phyloP scores from a whole-genome alignment of 2,113 vertebrate genomes.

The Pangasianodon gigas region DNA sequence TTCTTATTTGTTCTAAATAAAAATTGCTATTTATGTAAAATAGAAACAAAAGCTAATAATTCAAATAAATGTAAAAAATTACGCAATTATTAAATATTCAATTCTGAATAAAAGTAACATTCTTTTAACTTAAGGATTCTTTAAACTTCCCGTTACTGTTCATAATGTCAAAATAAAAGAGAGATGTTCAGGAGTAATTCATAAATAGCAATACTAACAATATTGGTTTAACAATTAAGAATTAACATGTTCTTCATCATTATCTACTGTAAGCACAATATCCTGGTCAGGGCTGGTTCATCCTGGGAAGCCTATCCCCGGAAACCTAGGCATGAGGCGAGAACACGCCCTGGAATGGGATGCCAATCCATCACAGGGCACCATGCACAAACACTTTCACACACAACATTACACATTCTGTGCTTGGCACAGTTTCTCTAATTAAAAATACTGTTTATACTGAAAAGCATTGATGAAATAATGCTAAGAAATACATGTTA shows the following conservation, averaged over 20 bases:
- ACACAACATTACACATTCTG: neutral
- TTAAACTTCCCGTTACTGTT: neutral
- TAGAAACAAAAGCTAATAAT: neutral
- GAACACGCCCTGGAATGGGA: too few species aligned
- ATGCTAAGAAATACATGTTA: too few species aligned
- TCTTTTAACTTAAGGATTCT: neutral
- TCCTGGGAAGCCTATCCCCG: too few species aligned
- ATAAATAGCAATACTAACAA: neutral
- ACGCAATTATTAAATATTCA: neutral
- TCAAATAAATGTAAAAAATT: neutral
- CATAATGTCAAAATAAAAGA: neutral
- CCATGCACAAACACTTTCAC: too few species aligned
- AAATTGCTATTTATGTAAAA: neutral
- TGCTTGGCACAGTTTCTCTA: neutral
- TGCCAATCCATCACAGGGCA: too few species aligned
- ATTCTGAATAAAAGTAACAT: neutral
- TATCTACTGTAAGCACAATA: neutral
- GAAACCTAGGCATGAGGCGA: too few species aligned
- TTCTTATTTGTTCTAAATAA: neutral
- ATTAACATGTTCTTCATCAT: neutral
- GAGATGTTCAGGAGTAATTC: neutral
- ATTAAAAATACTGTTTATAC: neutral
- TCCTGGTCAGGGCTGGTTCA: neutral
- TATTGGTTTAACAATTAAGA: neutral
- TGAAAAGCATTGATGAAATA: neutral